Evolutionary conservation across 2,888 invertebrate species (phyloP).

Genomic region (Synanthedon tipuliformis): DNA sequence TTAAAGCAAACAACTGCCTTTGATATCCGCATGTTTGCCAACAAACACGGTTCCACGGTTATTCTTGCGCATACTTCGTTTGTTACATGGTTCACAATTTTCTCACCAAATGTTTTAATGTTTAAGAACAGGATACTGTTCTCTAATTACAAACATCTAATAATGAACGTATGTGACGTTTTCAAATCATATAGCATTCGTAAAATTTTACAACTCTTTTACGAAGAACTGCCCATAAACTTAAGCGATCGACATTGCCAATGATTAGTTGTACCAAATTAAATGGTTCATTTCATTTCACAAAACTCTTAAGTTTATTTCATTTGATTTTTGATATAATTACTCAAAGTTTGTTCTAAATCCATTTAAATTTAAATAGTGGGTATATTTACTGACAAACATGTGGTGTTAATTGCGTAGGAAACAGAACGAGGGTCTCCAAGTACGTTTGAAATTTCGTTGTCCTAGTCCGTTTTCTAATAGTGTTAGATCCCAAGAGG

Average conservation of each 20-base stretch:
- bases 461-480: conserved; percentile 30
- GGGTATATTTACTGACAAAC: too few species aligned
- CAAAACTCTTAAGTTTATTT: too few species aligned
- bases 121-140: conserved; percentile 9
- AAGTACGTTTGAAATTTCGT: conserved; percentile 29
- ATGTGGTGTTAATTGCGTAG: conserved; percentile 1
- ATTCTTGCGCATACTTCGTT: conserved; percentile 9
- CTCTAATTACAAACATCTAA: conserved; percentile 16
- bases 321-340: too few species aligned
- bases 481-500: conserved; percentile 23
- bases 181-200: too few species aligned
- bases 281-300: too few species aligned
- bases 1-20: conserved; percentile 27
- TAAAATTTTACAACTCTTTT: too few species aligned
- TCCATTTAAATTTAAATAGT: too few species aligned
- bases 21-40: conserved; percentile 33
- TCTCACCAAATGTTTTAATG: conserved; percentile 4
- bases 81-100: conserved; percentile 5
- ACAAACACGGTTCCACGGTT: conserved; percentile 27
- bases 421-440: conserved; percentile 12
- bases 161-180: too few species aligned
- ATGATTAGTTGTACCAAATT: too few species aligned
- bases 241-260: too few species aligned
- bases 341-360: too few species aligned
- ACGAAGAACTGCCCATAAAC: too few species aligned